A percentile compares a stretch with the other conserved stretches of the same genome.
These are phyloP conservation scores for Spinibarbus caldwelli DNA, from an alignment of 2,797 vertebrate genomes.

Conservation along the genomic window DNA sequence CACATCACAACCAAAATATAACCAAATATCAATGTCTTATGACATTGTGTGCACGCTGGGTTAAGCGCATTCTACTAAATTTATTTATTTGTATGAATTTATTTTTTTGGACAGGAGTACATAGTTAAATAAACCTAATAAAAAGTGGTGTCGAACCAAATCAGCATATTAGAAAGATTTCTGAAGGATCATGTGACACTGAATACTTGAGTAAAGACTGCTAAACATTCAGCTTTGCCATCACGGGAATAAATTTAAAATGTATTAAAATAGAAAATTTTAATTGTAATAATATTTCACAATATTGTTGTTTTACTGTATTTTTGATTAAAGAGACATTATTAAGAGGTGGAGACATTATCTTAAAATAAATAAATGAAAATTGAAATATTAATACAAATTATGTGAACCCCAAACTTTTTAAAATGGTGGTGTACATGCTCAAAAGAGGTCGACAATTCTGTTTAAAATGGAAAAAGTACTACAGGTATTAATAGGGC, in stretches of 20 bases:
- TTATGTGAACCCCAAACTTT: not conserved
- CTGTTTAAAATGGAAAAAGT: not conserved
- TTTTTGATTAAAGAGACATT: not conserved
- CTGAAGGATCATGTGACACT: not conserved
- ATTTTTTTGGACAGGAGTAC: not conserved
- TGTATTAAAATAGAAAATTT: not conserved
- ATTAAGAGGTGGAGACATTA: not conserved
- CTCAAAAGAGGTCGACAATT: not conserved
- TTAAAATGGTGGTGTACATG: not conserved
- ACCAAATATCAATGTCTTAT: not conserved
- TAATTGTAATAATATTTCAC: not conserved
- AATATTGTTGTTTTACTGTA: not conserved
- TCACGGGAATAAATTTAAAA: not conserved
- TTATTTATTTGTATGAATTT: not conserved
- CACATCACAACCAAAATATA: not conserved
- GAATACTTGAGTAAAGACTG: not conserved
- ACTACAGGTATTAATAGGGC: not conserved
- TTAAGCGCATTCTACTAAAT: not conserved
- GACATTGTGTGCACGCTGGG: not conserved
- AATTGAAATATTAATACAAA: not conserved
- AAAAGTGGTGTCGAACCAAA: not conserved
- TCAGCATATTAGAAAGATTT: not conserved
- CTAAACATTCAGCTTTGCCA: not conserved
- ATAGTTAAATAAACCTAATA: no score
- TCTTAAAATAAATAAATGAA: not conserved